Evolutionary conservation across 2,113 vertebrate species (phyloP), one percentile per base, ranked within the genome.

Genomic region (Mionectes macconnelli): DNA sequence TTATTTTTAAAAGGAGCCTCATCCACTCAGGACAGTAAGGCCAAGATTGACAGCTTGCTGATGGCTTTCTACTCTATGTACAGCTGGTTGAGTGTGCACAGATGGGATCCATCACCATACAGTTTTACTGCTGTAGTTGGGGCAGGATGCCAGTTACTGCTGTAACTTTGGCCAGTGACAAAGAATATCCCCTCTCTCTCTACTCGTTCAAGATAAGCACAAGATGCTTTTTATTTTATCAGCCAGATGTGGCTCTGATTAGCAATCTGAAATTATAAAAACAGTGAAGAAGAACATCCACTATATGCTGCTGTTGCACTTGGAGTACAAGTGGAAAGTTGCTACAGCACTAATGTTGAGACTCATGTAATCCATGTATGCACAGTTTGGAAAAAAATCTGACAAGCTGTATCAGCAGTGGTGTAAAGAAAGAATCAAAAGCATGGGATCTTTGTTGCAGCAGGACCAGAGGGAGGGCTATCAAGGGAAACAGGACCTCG

Each of bases 401-500:
- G 17, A 20, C 10, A 42, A 42, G 2, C 4, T 23, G 2, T 60
- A n/a, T 20, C 42, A 72, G 20, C 17, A 69, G 22, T n/a, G 69
- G 3, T 5, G 28, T 31, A 2, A 4, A 50, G 23, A 82, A 56
- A 19, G 3, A 84, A 55, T 50, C 6, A 37, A 45, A 70, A 67
- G 1, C 25, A 42, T 49, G 23, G 3, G 8, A 50, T 40, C 16
- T 62, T 62, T 8, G 28, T 42, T 15, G 20, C 13, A 79, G 25
- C 0, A 5, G 20, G 15, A 59, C 18, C 42, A 82, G 25, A 63
- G 0, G 0, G 8, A 67, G 8, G 3, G 1, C 2, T 6, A 55
- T 23, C 25, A 42, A 12, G 8, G 10, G 18, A 82, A 63, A 7
- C 2, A 49, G 45, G 52, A 44, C 13, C 17, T 62, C 8, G 11